These are phyloP conservation scores for Napeogenes sylphis DNA, from an alignment of 2,888 invertebrate species.

Conservation along the genomic window DNA sequence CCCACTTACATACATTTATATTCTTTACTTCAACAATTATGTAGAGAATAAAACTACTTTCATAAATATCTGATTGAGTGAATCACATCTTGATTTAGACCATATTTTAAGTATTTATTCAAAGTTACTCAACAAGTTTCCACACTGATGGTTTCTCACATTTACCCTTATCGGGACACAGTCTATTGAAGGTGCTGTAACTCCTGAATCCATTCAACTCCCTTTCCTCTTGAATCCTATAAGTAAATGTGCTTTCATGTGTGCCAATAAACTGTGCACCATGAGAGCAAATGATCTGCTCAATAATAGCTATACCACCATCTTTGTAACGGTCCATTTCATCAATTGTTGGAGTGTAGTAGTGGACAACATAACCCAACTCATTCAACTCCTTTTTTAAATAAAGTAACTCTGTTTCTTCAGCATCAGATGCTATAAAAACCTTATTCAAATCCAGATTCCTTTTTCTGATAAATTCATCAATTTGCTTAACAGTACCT, in stretches of 20 bases:
- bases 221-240: slow-evolving; percentile 97
- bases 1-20: too few species aligned
- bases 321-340: slow-evolving; percentile 80
- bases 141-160: slow-evolving; percentile 89
- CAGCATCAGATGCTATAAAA: slow-evolving; percentile 92
- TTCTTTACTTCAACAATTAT: too few species aligned
- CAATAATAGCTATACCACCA: slow-evolving; percentile 94
- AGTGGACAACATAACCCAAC: slow-evolving; percentile 49
- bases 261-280: slow-evolving; percentile 94
- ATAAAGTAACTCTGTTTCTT: slow-evolving; percentile 71
- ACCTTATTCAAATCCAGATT: slow-evolving; percentile 62
- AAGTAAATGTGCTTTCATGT: slow-evolving; percentile 96
- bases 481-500: slow-evolving; percentile 86
- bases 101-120: too few species aligned
- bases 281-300: slow-evolving; percentile 96
- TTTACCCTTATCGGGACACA: slow-evolving; percentile 80
- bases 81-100: too few species aligned
- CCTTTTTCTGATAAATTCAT: slow-evolving; percentile 74
- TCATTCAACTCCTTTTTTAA: slow-evolving; percentile 62
- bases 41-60: too few species aligned
- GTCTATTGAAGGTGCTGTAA: slow-evolving; percentile 90
- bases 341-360: slow-evolving; percentile 60
- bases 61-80: too few species aligned
- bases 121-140: slow-evolving; percentile 79
- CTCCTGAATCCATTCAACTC: slow-evolving; percentile 93